Percentiles rank a stretch among this genome's conserved stretches.
phyloP scores from a whole-genome alignment of 2,888 invertebrate genomes.

The Notocelia uddmanniana region DNA sequence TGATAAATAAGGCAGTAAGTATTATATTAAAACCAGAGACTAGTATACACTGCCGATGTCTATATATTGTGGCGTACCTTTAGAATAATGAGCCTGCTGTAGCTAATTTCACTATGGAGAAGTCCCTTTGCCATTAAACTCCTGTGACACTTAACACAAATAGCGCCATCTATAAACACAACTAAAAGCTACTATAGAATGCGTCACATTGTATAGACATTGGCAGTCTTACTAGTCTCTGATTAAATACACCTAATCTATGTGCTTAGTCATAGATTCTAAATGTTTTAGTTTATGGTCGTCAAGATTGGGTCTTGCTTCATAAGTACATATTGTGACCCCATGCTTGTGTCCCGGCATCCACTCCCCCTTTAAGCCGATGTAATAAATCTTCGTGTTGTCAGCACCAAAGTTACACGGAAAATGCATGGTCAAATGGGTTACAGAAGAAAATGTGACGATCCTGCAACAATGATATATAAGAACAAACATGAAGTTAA shows the following conservation, averaged over 20 bases:
- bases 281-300: constrained; percentile 92
- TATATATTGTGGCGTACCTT: no score
- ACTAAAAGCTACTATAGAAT: no score
- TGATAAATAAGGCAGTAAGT: neutral
- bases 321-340: constrained; percentile 96
- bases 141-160: no score
- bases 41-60: no score
- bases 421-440: constrained; percentile 96
- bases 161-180: no score
- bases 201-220: no score
- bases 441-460: constrained; percentile 95
- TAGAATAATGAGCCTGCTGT: no score
- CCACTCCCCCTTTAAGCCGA: constrained; percentile 98
- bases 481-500: neutral
- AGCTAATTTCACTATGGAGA: no score
- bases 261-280: constrained; percentile 86
- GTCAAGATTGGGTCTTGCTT: constrained; percentile 92
- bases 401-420: constrained; percentile 95
- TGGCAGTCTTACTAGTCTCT: no score
- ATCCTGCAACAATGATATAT: constrained; percentile 87
- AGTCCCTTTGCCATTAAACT: no score
- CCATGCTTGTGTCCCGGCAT: constrained; percentile 93
- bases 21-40: neutral
- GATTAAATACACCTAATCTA: constrained; percentile 72
- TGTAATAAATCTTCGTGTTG: constrained; percentile 95